A percentile compares a stretch with the other conserved stretches of the same genome.
phyloP scores from a whole-genome alignment of 2,797 vertebrate species.

The Scarus forsteni region DNA sequence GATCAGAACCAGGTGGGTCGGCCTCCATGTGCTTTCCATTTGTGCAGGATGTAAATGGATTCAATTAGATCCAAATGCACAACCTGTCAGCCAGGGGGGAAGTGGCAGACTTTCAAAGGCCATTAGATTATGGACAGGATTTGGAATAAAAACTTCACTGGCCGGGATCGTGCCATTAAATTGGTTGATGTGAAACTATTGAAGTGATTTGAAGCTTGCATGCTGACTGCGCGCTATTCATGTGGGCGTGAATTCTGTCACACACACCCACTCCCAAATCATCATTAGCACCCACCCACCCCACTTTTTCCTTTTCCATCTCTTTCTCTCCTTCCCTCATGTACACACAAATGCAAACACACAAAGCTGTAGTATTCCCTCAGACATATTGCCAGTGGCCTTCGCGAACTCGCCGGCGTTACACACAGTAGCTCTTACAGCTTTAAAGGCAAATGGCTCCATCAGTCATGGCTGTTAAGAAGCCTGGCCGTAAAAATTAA shows the following conservation, averaged over 20 bases:
- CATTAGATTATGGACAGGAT: slow-evolving; percentile 81
- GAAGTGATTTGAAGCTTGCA: slow-evolving; percentile 68
- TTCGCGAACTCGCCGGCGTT: slow-evolving; percentile 53
- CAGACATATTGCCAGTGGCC: slow-evolving; percentile 58
- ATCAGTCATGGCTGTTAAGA: slow-evolving; percentile 82
- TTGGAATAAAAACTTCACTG: slow-evolving; percentile 80
- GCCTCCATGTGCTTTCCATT: slow-evolving; percentile 85
- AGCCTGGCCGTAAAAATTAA: slow-evolving; percentile 77
- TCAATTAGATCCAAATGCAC: slow-evolving; percentile 87
- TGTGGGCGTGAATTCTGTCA: slow-evolving; percentile 54
- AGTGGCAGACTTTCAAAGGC: slow-evolving; percentile 84
- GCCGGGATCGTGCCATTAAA: slow-evolving; percentile 73
- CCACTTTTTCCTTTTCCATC: slow-evolving; percentile 12
- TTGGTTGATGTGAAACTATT: slow-evolving; percentile 75
- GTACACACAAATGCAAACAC: slow-evolving; percentile 38
- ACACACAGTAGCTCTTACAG: slow-evolving; percentile 70
- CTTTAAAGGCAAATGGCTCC: slow-evolving; percentile 71
- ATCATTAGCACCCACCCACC: slow-evolving; percentile 46
- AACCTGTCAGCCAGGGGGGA: slow-evolving; percentile 83
- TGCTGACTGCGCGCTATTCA: slow-evolving; percentile 68
- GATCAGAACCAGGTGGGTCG: slow-evolving; percentile 86
- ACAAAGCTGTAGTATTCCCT: slow-evolving; percentile 50
- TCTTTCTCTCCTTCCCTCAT: slow-evolving; percentile 2
- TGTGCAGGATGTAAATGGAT: slow-evolving; percentile 84
- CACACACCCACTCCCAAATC: slow-evolving; percentile 45